phyloP scores from a whole-genome alignment of 2,113 vertebrate species.

The Elephantulus edwardii region DNA sequence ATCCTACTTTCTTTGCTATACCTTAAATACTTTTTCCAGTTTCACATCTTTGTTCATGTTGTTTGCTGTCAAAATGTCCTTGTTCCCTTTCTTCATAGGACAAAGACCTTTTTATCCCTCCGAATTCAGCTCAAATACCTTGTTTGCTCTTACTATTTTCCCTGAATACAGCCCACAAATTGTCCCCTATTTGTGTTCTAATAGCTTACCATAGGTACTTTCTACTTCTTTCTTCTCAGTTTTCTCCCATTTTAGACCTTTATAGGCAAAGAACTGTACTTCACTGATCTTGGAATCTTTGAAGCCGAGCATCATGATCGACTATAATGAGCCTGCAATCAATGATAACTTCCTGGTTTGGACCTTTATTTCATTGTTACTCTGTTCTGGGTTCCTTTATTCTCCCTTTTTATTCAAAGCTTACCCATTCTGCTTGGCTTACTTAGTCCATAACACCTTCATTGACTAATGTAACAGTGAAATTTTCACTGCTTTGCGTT shows the following conservation, averaged over 20 bases:
- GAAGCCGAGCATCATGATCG: background rate
- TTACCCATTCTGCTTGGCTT: background rate
- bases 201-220: background rate
- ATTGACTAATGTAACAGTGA: background rate
- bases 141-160: slow-evolving; percentile 31
- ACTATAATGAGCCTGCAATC: background rate
- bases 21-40: background rate
- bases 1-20: background rate
- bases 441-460: slow-evolving; percentile 38
- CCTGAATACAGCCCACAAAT: slow-evolving; percentile 18
- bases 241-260: slow-evolving; percentile 22
- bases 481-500: slow-evolving; percentile 53
- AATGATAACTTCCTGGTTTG: background rate
- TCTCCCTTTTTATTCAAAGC: slow-evolving; percentile 1
- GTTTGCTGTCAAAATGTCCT: background rate
- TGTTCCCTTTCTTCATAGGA: background rate
- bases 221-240: background rate
- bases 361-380: background rate
- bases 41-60: background rate
- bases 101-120: background rate
- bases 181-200: slow-evolving; percentile 26
- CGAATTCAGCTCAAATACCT: slow-evolving; percentile 40
- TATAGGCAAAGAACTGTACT: background rate
- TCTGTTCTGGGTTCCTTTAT: background rate
- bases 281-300: slow-evolving; percentile 17